Evolutionary conservation across 2,113 vertebrate genomes (phyloP).

Genomic region (Ameiurus melas): DNA sequence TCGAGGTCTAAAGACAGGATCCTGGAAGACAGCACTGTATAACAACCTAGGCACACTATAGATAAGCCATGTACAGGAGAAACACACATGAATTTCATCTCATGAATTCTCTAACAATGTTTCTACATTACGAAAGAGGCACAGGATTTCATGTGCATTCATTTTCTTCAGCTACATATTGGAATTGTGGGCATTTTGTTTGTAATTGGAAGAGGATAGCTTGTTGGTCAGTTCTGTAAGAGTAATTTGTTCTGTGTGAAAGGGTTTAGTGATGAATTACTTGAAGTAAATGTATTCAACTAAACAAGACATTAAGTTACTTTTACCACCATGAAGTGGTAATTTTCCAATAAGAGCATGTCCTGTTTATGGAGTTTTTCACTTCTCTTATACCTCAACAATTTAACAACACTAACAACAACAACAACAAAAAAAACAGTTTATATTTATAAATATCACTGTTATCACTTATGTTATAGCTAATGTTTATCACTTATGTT

Average conservation of each 20-base stretch:
- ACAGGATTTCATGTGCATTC: conserved; percentile 15
- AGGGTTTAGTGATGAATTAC: background rate
- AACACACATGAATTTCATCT: background rate
- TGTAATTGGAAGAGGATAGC: background rate
- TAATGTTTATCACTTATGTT: no score
- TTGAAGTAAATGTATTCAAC: background rate
- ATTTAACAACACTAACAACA: background rate
- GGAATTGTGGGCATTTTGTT: background rate
- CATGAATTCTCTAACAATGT: background rate
- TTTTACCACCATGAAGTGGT: background rate
- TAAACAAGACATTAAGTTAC: background rate
- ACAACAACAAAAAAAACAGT: background rate
- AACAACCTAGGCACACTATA: conserved; percentile 18
- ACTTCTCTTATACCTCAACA: background rate
- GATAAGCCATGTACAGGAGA: background rate
- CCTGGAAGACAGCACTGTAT: conserved; percentile 41
- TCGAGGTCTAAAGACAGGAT: conserved; percentile 21
- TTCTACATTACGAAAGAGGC: conserved; percentile 30
- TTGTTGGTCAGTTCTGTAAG: background rate
- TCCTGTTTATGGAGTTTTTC: background rate
- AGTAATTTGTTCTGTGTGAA: background rate
- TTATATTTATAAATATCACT: background rate
- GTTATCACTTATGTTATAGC: background rate
- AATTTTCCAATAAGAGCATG: background rate
- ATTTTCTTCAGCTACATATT: background rate